phyloP scores from a whole-genome alignment of 2,797 vertebrate genomes.

The Myotis pilosus region DNA sequence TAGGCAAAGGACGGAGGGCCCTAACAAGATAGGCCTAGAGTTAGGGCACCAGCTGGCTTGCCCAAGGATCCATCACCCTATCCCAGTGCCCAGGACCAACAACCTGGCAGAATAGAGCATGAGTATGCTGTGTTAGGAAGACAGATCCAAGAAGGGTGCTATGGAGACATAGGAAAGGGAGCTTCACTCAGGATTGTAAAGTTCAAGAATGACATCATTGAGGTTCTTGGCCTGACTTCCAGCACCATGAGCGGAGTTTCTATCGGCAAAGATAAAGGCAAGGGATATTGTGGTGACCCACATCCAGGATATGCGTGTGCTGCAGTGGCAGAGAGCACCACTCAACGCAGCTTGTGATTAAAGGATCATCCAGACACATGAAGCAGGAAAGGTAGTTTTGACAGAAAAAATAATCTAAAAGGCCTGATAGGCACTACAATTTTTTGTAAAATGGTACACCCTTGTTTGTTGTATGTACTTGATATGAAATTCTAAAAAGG shows the following conservation, averaged over 20 bases:
- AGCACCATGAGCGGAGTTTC: background rate
- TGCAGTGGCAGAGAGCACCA: background rate
- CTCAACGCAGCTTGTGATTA: background rate
- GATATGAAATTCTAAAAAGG: background rate
- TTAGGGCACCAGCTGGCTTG: accelerated
- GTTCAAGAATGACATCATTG: background rate
- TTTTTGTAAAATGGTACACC: background rate
- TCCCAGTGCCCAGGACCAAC: accelerated
- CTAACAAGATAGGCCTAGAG: no score
- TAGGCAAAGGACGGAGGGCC: background rate
- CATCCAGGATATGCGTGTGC: accelerated
- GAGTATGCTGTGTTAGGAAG: background rate
- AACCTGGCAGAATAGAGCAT: background rate
- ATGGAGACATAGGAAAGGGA: background rate
- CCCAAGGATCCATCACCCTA: no score
- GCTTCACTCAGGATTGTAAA: background rate
- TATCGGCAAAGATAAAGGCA: background rate
- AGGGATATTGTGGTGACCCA: background rate
- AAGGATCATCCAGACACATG: background rate
- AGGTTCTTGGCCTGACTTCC: background rate
- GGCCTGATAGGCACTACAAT: background rate
- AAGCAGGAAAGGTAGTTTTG: background rate
- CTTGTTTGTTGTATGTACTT: background rate
- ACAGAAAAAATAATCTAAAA: background rate
- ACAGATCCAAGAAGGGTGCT: accelerated